These are phyloP conservation scores for Polydesmus complanatus DNA, from an alignment of 2,888 invertebrate species.

Conservation along the genomic window DNA sequence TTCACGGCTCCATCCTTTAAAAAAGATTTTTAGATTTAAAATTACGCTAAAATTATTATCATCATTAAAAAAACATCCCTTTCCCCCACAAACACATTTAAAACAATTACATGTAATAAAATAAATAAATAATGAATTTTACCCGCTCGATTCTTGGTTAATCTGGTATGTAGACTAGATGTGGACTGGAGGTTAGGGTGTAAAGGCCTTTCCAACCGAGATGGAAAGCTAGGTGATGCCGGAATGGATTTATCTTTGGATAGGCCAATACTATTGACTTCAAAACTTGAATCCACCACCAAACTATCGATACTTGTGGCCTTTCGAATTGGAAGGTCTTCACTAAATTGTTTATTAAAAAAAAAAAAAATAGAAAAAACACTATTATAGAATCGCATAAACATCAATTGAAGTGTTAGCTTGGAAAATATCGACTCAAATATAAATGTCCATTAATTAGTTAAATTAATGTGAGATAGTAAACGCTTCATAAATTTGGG, in stretches of 20 bases:
- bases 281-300: slow-evolving; percentile 18
- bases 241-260: slow-evolving; percentile 18
- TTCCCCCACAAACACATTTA: too few relatives aligned
- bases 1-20: slow-evolving; percentile 24
- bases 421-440: too few relatives aligned
- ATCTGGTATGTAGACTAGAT: slow-evolving; percentile 22
- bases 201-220: slow-evolving; percentile 17
- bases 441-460: too few relatives aligned
- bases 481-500: too few relatives aligned
- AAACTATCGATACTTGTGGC: slow-evolving; percentile 24
- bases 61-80: too few relatives aligned
- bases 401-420: neutral
- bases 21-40: neutral
- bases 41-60: neutral
- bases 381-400: neutral
- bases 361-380: slow-evolving; percentile 11
- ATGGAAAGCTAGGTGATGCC: slow-evolving; percentile 20
- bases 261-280: neutral
- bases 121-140: too few relatives aligned
- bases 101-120: too few relatives aligned
- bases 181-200: slow-evolving; percentile 20
- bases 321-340: slow-evolving; percentile 19
- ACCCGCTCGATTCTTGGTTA: slow-evolving; percentile 21
- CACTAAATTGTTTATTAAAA: slow-evolving; percentile 7
- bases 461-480: too few relatives aligned